These are phyloP conservation scores for Trachythela sp. DNA, from an alignment of 64 coral and sea anemone species.

Conservation along the genomic window DNA sequence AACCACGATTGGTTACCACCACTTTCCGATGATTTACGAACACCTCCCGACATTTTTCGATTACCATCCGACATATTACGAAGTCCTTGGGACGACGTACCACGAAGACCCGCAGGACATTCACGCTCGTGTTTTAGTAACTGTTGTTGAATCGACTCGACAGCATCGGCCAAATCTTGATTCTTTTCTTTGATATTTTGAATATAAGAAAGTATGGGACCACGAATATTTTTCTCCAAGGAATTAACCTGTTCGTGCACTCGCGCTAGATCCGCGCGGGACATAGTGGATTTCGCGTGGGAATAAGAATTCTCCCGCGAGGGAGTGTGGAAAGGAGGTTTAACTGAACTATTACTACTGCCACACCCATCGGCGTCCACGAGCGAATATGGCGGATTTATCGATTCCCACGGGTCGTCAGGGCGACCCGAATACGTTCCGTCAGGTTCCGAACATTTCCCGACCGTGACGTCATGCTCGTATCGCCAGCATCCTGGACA, in stretches of 20 bases:
- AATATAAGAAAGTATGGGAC: neutral
- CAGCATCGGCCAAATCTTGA: neutral
- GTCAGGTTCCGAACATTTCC: slow-evolving; percentile 8
- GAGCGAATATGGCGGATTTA: neutral
- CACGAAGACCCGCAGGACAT: neutral
- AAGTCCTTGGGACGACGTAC: too few species aligned
- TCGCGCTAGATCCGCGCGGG: neutral
- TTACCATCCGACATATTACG: neutral
- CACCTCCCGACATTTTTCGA: neutral
- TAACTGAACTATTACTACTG: neutral
- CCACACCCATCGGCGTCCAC: neutral
- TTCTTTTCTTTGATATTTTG: neutral
- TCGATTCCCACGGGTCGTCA: neutral
- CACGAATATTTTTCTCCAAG: neutral
- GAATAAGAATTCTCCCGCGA: neutral
- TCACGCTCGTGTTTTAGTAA: neutral
- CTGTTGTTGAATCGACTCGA: neutral
- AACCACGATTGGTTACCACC: neutral
- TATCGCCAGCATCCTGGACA: neutral
- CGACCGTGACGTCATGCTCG: neutral
- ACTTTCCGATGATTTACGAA: neutral
- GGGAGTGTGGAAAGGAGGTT: neutral
- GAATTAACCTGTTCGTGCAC: neutral
- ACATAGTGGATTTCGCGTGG: neutral
- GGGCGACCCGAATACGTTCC: neutral